Percentiles rank a stretch among this genome's conserved stretches.
These are phyloP conservation scores for Lutjanus erythropterus DNA, from an alignment of 2,113 vertebrate species.

Conservation along the genomic window DNA sequence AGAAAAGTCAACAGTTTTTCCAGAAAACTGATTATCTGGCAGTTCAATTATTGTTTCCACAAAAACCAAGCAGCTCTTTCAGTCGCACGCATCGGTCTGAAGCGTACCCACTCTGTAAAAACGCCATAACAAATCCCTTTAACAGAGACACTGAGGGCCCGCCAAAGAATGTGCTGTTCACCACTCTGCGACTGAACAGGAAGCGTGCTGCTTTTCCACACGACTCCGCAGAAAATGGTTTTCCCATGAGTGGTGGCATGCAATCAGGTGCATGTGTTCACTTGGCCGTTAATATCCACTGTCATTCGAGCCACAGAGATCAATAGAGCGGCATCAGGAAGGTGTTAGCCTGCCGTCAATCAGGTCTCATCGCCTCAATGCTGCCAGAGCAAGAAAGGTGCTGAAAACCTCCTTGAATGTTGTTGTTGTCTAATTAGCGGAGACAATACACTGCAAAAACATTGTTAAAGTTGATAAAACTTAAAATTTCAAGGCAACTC, in stretches of 20 bases:
- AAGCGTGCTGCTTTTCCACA: constrained; percentile 71
- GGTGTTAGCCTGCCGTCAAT: constrained; percentile 14
- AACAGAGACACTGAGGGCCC: constrained; percentile 59
- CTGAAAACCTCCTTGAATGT: constrained; percentile 11
- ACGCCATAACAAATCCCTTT: constrained; percentile 73
- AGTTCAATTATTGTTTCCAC: constrained; percentile 66
- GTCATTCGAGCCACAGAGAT: constrained; percentile 24
- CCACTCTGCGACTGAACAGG: constrained; percentile 63
- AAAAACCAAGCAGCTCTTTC: constrained; percentile 50
- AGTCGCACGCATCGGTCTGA: constrained; percentile 56
- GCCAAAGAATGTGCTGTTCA: constrained; percentile 72
- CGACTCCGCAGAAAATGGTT: constrained; percentile 57
- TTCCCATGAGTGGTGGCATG: constrained; percentile 65
- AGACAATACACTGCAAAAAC: too few species aligned
- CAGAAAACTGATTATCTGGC: constrained; percentile 69
- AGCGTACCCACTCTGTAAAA: constrained; percentile 59
- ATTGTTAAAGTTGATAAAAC: too few species aligned
- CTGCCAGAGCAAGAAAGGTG: neutral
- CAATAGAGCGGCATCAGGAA: neutral
- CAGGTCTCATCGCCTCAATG: constrained; percentile 15
- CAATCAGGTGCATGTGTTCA: constrained; percentile 65
- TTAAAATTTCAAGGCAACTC: too few species aligned
- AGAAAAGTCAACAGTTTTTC: constrained; percentile 68
- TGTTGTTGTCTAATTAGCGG: neutral
- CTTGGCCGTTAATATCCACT: constrained; percentile 22